Evolutionary conservation across 2,888 invertebrate genomes (phyloP).

Genomic region (Hirtodrosophila confusa): DNA sequence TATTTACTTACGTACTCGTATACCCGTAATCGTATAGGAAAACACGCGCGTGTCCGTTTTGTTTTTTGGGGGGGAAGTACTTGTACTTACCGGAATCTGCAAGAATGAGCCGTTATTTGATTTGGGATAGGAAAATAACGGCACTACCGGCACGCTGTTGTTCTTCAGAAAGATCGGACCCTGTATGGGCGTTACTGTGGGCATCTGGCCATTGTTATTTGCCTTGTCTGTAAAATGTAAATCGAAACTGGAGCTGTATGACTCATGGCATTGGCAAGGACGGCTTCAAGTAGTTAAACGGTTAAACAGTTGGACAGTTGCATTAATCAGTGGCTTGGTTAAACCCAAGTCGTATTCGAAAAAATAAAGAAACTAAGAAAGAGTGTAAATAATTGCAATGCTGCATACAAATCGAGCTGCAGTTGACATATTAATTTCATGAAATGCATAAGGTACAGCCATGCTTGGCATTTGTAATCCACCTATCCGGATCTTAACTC

Average conservation of each 20-base stretch:
- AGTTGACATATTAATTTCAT: slow-evolving; percentile 63
- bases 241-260: slow-evolving; percentile 25
- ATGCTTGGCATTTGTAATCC: slow-evolving; percentile 66
- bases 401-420: slow-evolving; percentile 68
- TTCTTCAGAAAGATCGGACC: slow-evolving; percentile 94
- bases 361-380: slow-evolving; percentile 12
- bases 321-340: slow-evolving; percentile 55
- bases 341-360: slow-evolving; percentile 39
- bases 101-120: slow-evolving; percentile 94
- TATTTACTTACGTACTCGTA: slow-evolving; percentile 33
- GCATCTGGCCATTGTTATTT: slow-evolving; percentile 76
- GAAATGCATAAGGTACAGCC: slow-evolving; percentile 22
- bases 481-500: slow-evolving; percentile 15
- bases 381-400: slow-evolving; percentile 54
- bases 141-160: slow-evolving; percentile 94
- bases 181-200: slow-evolving; percentile 92
- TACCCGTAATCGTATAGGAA: slow-evolving; percentile 27
- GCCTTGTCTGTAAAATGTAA: slow-evolving; percentile 51
- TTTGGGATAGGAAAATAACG: slow-evolving; percentile 92
- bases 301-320: slow-evolving; percentile 15
- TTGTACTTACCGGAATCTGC: slow-evolving; percentile 93
- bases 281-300: slow-evolving; percentile 11
- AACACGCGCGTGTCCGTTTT: slow-evolving; percentile 53
- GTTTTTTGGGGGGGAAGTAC: slow-evolving; percentile 9
- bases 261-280: slow-evolving; percentile 55